Evolutionary conservation across 2,113 vertebrate species (phyloP), one percentile per base, ranked within the genome.

Genomic region (Sapayoa aenigma): DNA sequence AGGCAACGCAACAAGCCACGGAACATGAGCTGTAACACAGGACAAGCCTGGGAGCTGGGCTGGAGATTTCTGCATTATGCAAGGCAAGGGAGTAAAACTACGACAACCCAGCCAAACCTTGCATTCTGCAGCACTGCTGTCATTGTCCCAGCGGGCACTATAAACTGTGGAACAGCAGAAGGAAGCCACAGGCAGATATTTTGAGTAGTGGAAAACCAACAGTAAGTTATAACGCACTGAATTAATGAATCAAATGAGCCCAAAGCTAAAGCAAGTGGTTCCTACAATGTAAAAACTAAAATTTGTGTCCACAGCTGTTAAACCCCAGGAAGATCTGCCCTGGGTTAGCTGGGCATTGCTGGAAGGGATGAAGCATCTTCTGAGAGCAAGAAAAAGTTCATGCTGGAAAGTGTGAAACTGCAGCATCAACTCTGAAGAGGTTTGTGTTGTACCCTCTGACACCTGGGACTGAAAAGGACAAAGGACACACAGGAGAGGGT

Each of bases 61-160:
- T 50, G 31, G 11, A 47, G 67, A 44, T 18, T 83, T 92, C 76
- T 1, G 12, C 46, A 3, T 74, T 63, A 11, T 63, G 79, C 78
- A 37, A 84, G 68, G 77, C 58, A 50, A 76, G 50, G 14, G 71
- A 52, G 47, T 41, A 66, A 91, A 91, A 39, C 2, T 13, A 3
- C 41, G 17, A 8, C 2, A 86, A 66, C 19, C 47, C 89, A 60
- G 94, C 80, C 93, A 93, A 74, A 23, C 2, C n/a, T 55, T 25
- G 63, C 88, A 30, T 90, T 91, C 92, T 95, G 92, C 84, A 94
- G 89, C 0, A 3, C 84, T 93, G 95, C 84, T 94, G 87, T 91
- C 91, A 90, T 24, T 2, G 14, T 80, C 85, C 91, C 95, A 44
- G 75, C 0, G 4, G 78, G 91, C 81, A 47, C 67, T 1, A 28